Conservation (phyloP, 2,797 vertebrate genomes). For the Gallinago stenura region DNA sequence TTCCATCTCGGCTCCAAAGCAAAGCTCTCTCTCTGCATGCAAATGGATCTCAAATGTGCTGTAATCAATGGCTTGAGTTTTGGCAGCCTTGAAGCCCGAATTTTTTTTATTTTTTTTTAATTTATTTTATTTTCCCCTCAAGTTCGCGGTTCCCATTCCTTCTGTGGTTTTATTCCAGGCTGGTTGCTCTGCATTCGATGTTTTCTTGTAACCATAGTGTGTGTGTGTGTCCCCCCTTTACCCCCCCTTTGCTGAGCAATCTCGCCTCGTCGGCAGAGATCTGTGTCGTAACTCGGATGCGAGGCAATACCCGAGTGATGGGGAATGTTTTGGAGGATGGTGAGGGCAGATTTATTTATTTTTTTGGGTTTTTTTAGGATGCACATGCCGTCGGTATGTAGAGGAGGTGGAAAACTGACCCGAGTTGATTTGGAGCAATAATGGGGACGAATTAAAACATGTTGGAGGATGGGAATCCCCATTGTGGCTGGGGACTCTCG, state of each 20-base stretch:
- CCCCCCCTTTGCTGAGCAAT: not conserved
- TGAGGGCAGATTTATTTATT: not conserved
- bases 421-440: not conserved
- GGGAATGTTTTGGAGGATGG: slow-evolving; percentile 15
- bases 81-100: slow-evolving; percentile 15
- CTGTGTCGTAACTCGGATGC: not conserved
- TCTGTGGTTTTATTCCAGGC: not conserved
- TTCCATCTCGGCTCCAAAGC: slow-evolving; percentile 52
- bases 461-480: not conserved
- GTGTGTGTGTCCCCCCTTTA: too few species aligned
- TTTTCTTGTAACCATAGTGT: not conserved
- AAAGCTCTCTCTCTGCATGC: slow-evolving; percentile 44
- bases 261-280: not conserved
- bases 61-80: slow-evolving; percentile 34
- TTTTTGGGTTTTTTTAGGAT: not conserved
- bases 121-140: not conserved
- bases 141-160: not conserved
- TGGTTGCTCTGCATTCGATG: not conserved
- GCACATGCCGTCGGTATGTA: not conserved
- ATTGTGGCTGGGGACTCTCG: not conserved
- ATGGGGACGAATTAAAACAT: not conserved
- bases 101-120: not conserved
- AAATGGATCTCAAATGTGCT: slow-evolving; percentile 23
- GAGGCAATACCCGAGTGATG: slow-evolving; percentile 21
- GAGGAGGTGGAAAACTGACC: slow-evolving; percentile 28